phyloP scores from a whole-genome alignment of 2,797 vertebrate species.

The Dermochelys coriacea region DNA sequence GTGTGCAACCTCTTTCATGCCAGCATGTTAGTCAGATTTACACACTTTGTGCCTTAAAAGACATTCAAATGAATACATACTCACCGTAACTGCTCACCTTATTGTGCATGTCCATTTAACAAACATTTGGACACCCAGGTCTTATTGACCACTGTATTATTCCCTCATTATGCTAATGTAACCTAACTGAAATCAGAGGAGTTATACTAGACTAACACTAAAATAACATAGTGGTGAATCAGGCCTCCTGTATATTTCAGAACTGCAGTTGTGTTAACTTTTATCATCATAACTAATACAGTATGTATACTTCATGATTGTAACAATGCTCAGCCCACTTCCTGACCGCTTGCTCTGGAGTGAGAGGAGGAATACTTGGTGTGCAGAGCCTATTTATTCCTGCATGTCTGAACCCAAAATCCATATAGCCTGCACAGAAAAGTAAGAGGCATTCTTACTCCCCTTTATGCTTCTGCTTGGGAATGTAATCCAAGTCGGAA shows the following conservation, averaged over 20 bases:
- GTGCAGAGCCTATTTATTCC: background rate
- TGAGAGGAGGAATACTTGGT: background rate
- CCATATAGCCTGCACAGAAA: background rate
- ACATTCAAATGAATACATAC: background rate
- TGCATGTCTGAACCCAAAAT: background rate
- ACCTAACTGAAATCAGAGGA: background rate
- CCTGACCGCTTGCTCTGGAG: background rate
- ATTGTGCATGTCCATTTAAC: background rate
- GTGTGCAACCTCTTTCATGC: background rate
- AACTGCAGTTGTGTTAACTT: background rate
- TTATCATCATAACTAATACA: background rate
- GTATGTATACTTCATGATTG: background rate
- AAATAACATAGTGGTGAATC: background rate
- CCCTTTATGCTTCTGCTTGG: background rate
- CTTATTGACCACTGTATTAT: background rate
- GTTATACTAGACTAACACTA: background rate
- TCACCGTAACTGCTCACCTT: background rate
- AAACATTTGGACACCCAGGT: background rate
- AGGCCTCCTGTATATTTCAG: background rate
- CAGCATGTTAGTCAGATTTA: background rate
- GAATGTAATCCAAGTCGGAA: background rate
- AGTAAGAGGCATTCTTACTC: background rate
- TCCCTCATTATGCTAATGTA: conserved; percentile 20
- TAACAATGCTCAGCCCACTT: background rate
- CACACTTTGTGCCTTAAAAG: background rate